Conservation (phyloP, 2,113 vertebrate genomes). For the Spea bombifrons region DNA sequence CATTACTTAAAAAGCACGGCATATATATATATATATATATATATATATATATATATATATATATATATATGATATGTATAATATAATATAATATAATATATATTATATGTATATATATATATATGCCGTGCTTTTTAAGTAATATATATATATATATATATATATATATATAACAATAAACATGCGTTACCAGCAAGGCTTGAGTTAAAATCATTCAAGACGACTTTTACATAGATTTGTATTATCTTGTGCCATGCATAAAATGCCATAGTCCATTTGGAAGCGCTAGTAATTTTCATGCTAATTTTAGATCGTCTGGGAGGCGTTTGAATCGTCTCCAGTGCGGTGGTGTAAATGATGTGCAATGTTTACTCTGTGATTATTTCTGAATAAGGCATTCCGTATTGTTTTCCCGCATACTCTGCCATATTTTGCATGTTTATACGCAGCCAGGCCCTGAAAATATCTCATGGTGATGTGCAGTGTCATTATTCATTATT, state of each 20-base stretch:
- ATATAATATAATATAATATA: no score
- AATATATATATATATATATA: no score
- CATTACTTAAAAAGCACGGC: no score
- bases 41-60: no score
- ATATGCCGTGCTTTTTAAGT: no score
- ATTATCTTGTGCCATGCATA: constrained; percentile 16
- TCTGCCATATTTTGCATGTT: constrained; percentile 49
- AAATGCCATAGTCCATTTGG: not conserved
- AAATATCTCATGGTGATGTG: constrained; percentile 48
- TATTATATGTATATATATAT: no score
- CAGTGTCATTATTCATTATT: constrained; percentile 47
- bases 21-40: no score
- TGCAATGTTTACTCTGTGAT: constrained; percentile 49
- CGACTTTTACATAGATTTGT: constrained; percentile 13
- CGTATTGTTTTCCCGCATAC: constrained; percentile 37
- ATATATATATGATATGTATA: no score
- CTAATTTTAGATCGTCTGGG: not conserved
- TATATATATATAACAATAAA: no score
- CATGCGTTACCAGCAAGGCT: no score
- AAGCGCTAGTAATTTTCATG: constrained; percentile 13
- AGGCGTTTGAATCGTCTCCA: constrained; percentile 11
- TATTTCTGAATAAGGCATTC: constrained; percentile 45
- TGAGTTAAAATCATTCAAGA: constrained; percentile 17
- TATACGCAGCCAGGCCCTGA: constrained; percentile 34
- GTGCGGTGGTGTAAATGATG: constrained; percentile 30